phyloP scores from a whole-genome alignment of 2,113 vertebrate genomes.

The Mola mola region DNA sequence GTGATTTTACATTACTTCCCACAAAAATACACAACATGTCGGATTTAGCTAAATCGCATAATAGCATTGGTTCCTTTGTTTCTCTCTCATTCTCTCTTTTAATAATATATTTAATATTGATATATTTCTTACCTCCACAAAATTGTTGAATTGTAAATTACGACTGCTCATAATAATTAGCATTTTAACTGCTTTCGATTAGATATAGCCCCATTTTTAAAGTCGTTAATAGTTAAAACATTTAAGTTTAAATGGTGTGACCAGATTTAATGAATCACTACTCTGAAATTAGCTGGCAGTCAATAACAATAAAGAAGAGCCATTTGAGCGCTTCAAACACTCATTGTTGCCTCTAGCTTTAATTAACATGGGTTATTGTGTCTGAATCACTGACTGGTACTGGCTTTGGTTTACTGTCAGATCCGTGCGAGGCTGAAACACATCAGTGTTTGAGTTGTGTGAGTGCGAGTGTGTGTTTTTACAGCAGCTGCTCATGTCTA shows the following conservation, averaged over 20 bases:
- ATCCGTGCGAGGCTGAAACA: too few species aligned
- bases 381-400: conserved; percentile 4
- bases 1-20: too few species aligned
- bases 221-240: too few species aligned
- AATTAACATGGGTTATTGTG: background rate
- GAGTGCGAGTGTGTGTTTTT: conserved; percentile 6
- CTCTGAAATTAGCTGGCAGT: background rate
- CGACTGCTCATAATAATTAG: too few species aligned
- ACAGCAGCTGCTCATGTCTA: conserved; percentile 11
- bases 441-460: conserved; percentile 2
- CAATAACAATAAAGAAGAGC: background rate
- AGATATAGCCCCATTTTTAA: too few species aligned
- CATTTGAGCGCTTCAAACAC: conserved; percentile 6
- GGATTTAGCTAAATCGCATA: too few species aligned
- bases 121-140: too few species aligned
- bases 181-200: background rate
- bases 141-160: background rate
- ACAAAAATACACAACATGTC: too few species aligned
- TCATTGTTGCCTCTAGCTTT: conserved; percentile 24
- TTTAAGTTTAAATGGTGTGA: background rate
- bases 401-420: conserved; percentile 33
- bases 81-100: too few species aligned
- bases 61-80: too few species aligned
- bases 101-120: too few species aligned
- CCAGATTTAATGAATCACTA: background rate